These are phyloP conservation scores for Myopa tessellatipennis DNA, from an alignment of 2,888 invertebrate species.

Conservation along the genomic window DNA sequence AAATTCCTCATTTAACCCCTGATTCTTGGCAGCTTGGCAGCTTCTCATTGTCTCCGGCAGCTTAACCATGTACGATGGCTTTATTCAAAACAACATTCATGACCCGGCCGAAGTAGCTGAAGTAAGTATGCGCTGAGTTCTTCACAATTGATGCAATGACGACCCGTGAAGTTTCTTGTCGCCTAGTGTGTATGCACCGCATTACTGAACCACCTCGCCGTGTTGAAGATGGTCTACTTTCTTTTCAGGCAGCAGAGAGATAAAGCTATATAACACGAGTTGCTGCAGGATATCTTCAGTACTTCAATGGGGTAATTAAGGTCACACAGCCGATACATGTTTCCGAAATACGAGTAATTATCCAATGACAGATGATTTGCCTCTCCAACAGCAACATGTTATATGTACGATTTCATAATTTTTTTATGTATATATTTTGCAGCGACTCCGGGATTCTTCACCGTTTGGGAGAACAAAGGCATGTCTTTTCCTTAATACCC, in stretches of 20 bases:
- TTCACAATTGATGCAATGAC: not conserved
- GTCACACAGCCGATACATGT: not conserved
- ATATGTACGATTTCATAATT: not conserved
- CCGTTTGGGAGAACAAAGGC: constrained; percentile 55
- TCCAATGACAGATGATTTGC: constrained; percentile 49
- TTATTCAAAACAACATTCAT: no score
- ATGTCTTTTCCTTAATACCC: constrained; percentile 57
- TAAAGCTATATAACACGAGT: constrained; percentile 52
- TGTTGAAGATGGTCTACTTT: constrained; percentile 55
- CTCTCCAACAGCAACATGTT: constrained; percentile 40
- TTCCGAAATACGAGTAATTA: no score
- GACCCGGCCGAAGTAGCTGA: no score
- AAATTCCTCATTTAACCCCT: not conserved
- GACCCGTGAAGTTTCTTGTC: not conserved
- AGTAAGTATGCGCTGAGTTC: not conserved
- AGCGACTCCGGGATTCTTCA: constrained; percentile 47
- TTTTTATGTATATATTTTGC: not conserved
- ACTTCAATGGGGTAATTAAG: constrained; percentile 47
- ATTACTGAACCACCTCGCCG: constrained; percentile 51
- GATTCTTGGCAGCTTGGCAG: not conserved
- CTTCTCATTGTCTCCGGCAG: no score
- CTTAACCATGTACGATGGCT: no score
- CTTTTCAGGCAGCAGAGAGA: constrained; percentile 51
- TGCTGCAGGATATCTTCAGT: constrained; percentile 55
- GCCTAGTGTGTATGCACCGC: constrained; percentile 52